phyloP scores from a whole-genome alignment of 2,888 invertebrate species.

The Luperina nickerlii region DNA sequence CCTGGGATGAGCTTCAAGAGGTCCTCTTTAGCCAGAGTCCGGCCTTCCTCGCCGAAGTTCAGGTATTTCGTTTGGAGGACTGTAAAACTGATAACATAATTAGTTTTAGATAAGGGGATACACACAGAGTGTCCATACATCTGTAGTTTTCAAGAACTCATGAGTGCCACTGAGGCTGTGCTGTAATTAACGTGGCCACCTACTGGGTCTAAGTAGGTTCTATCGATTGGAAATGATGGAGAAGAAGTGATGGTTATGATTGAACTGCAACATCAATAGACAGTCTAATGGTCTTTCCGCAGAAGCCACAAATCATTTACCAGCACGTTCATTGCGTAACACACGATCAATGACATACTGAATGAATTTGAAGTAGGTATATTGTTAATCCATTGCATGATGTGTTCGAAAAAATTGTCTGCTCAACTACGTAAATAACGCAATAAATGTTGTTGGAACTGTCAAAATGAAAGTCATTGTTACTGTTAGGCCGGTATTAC shows the following conservation, averaged over 20 bases:
- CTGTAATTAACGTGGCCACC: neutral
- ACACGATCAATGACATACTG: too few relatives aligned
- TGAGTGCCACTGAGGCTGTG: neutral
- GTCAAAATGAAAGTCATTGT: too few relatives aligned
- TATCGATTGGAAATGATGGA: neutral
- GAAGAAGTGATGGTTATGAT: neutral
- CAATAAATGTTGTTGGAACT: too few relatives aligned
- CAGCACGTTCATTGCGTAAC: too few relatives aligned
- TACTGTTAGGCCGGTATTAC: too few relatives aligned
- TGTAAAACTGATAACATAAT: conserved; percentile 79
- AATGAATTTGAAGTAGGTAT: too few relatives aligned
- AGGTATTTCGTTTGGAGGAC: conserved; percentile 80
- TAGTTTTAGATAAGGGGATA: neutral
- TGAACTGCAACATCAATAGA: neutral
- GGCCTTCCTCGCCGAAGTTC: conserved; percentile 81
- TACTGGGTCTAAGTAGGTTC: neutral
- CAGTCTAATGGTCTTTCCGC: neutral
- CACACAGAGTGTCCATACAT: neutral
- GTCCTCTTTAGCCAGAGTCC: conserved; percentile 84
- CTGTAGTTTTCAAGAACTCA: neutral
- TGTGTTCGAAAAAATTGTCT: too few relatives aligned
- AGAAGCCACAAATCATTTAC: neutral
- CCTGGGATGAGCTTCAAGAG: conserved; percentile 91
- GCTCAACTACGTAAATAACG: too few relatives aligned
- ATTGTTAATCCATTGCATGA: too few relatives aligned